Conservation (phyloP, 2,113 vertebrate genomes). For the Dromiciops gliroides region DNA sequence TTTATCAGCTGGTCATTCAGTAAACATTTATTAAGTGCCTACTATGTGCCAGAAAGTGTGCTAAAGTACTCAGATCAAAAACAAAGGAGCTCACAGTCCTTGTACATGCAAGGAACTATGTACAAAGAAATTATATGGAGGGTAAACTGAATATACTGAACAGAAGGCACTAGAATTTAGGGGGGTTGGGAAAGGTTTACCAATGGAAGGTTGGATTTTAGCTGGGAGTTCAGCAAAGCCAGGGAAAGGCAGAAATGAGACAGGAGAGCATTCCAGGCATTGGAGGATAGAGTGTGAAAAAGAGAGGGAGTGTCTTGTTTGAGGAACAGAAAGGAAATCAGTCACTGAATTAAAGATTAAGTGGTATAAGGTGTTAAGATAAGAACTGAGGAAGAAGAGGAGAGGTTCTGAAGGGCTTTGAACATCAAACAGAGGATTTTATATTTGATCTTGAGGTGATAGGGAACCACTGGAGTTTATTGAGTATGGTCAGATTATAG, state of each 20-base stretch:
- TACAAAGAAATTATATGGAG: background rate
- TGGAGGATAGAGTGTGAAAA: background rate
- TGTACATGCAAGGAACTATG: background rate
- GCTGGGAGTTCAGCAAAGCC: background rate
- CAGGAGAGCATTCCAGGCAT: background rate
- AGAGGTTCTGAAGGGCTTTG: background rate
- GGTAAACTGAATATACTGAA: too few species aligned
- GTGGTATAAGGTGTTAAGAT: background rate
- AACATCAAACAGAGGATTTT: background rate
- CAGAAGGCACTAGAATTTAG: too few species aligned
- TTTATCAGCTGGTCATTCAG: background rate
- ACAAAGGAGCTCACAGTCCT: too few species aligned
- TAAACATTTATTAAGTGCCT: background rate
- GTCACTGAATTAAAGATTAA: background rate
- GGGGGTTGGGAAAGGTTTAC: too few species aligned
- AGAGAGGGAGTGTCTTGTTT: background rate
- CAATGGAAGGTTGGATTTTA: background rate
- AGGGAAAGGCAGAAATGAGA: background rate
- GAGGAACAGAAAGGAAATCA: background rate
- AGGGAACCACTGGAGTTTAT: background rate
- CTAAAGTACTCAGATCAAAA: background rate
- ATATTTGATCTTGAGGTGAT: background rate
- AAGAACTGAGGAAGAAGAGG: background rate
- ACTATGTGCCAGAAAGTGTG: too few species aligned
- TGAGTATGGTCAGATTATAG: background rate